Evolutionary conservation across 2,113 vertebrate genomes (phyloP), one percentile per base, ranked within the genome.

Genomic region (Burhinus bistriatus): DNA sequence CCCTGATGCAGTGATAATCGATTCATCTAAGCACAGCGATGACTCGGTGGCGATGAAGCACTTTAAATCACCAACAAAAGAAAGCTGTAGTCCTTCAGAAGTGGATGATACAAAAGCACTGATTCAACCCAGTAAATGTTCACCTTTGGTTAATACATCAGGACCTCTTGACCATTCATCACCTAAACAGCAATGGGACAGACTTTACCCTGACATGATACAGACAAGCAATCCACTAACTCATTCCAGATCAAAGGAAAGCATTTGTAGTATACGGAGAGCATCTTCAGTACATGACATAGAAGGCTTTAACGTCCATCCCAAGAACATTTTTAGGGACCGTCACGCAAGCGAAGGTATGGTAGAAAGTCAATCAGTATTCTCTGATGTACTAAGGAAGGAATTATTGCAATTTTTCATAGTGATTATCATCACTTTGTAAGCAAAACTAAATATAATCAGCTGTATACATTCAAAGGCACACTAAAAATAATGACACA

Each of bases 251-350:
- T 99, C 99, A 25, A 99, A 98, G 96, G 99, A 99, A 96, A 99
- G 99, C 95, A 82, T 99, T 95, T 99, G 98, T 94, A 99, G 99
- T 87, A 99, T 99, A 97, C 98, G 99, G 88, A 98, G 99, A 86
- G 99, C 99, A 2, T 99, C 99, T 62, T 99, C 99, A 3, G 99
- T 99, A 82, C 99, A 99, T 55, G 99, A 99, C 92, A 99, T 99
- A 75, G 99, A 99, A 98, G 99, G 98, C 90, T 99, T 99, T 97
- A 98, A 96, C 71, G 93, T 98, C 90, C 99, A 99, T 78, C 98
- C 98, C 96, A 99, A 99, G 97, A 98, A 96, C 27, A 38, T 98
- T 85, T 99, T 99, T 97, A 98, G 99, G 97, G 99, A 99, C 90
- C 98, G 99, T 29, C 99, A 99, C 3, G 98, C 98, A 77, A 99